Percentiles rank a stretch among this genome's conserved stretches.
Conservation (phyloP, 2,113 vertebrate genomes). For the Podarcis cretensis region DNA sequence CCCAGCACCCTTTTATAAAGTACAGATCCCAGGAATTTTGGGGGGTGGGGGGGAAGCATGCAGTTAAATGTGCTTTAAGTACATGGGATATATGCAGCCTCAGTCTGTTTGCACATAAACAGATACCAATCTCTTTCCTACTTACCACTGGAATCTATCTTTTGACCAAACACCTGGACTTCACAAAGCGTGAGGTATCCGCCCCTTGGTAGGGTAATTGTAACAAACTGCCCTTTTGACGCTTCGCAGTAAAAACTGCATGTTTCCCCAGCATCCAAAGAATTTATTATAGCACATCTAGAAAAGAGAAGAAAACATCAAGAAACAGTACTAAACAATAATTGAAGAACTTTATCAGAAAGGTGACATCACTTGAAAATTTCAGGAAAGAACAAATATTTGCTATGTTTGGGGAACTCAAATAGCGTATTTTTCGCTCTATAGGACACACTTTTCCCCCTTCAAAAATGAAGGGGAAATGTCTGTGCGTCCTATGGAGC, state of each 20-base stretch:
- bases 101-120: neutral
- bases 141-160: neutral
- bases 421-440: too few relatives aligned
- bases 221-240: neutral
- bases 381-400: neutral
- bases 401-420: neutral
- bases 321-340: neutral
- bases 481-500: too few relatives aligned
- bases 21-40: too few relatives aligned
- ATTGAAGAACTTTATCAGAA: neutral
- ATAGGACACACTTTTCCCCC: too few relatives aligned
- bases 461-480: too few relatives aligned
- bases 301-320: neutral
- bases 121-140: neutral
- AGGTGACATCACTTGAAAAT: neutral
- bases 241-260: neutral
- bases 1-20: too few relatives aligned
- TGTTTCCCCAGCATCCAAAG: neutral
- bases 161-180: neutral
- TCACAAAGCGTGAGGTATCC: slow-evolving; percentile 6
- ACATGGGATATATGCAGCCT: too few relatives aligned
- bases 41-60: too few relatives aligned
- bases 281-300: neutral
- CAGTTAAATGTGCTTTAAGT: too few relatives aligned
- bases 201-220: neutral